Evolutionary conservation across 2,113 vertebrate species (phyloP).

Genomic region (Pluvialis apricaria): DNA sequence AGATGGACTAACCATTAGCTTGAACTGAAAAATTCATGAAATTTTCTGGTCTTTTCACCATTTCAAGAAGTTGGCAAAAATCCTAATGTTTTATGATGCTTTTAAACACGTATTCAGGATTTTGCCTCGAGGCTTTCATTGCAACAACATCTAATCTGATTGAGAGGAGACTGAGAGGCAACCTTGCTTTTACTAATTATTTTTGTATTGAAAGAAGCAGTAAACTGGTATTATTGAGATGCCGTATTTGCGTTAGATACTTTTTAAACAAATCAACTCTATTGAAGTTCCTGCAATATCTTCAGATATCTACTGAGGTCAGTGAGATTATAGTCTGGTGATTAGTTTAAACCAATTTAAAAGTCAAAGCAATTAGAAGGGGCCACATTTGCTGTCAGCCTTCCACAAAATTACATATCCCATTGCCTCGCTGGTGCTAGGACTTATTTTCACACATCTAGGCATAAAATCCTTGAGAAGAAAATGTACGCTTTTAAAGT

Average conservation of each 20-base stretch:
- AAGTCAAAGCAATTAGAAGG: background rate
- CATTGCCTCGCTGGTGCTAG: background rate
- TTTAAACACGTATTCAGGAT: background rate
- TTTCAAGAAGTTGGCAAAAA: background rate
- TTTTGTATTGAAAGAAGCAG: background rate
- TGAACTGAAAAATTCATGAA: background rate
- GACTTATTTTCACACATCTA: background rate
- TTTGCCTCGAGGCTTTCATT: background rate
- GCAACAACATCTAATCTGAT: background rate
- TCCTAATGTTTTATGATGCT: background rate
- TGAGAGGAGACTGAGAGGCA: background rate
- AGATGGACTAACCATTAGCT: background rate
- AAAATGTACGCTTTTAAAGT: background rate
- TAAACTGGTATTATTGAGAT: background rate
- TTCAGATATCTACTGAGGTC: background rate
- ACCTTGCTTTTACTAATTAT: background rate
- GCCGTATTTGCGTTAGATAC: background rate
- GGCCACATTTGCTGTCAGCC: fast-evolving
- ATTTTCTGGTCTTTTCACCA: background rate
- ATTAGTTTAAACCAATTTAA: background rate
- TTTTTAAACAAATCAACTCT: background rate
- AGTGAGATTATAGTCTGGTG: background rate
- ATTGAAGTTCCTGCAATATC: background rate
- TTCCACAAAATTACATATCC: background rate
- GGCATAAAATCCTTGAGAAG: background rate